Base-by-base conservation (phyloP, 2,888 invertebrate species). In the Ferdinandea cuprea region DNA sequence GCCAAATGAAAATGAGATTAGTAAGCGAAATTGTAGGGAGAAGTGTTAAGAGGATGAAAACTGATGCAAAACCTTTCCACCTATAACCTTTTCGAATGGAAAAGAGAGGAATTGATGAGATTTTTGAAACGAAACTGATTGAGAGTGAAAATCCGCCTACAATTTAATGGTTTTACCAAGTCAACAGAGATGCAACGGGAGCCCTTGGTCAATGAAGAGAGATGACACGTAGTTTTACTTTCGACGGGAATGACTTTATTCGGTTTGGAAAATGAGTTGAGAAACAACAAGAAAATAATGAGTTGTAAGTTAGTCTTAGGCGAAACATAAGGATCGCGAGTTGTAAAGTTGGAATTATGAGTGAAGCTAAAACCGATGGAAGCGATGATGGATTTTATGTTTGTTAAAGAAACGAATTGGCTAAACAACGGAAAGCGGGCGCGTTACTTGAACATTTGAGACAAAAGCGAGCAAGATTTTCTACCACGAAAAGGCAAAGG, bases 1-100 rank as follows among this genome's bases (percentile, higher is more conserved):
- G 40, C 28, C 50, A 42, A 63, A 63, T 52, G 61, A 54, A 72
- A 72, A 72, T 63, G 21, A 61, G 59, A 72, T 72, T 61, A 54
- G 61, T 44, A 42, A 52, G 42, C 13, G 15, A 46, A 52, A 63
- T 44, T 61, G 61, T 7, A 48, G 37, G 42, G 25, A 7, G 37
- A 69, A 69, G 21, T 48, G 28, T 58, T 56, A 58, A 56, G 32
- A 66, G 40, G 25, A 50, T 28, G 35, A 15, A 25, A 11, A 37
- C 19, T 44, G 17, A 21, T 19, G 17, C 44, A 21, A 11, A 44
- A n/a, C n/a, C n/a, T n/a, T n/a, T n/a, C n/a, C n/a, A n/a, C n/a
- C n/a, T 42, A 42, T 8, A 40, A 5, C 17, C 9, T 2, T 7
- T 8, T 5, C 9, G 7, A 2, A 5, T 7, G 15, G 40, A 3